Conservation (phyloP, 2,797 vertebrate species). For the Esox lucius region DNA sequence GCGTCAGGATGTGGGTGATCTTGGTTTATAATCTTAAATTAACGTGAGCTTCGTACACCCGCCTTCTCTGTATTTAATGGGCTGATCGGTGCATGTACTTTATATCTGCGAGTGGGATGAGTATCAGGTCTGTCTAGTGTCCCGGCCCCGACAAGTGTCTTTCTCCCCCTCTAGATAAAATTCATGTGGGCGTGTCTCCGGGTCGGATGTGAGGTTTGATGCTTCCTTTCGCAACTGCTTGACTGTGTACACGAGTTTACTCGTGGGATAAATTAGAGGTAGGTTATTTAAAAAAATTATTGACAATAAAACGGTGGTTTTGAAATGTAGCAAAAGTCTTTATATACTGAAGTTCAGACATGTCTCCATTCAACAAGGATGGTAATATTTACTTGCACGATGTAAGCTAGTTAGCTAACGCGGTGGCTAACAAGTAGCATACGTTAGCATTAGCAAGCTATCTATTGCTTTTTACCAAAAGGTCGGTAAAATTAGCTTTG, state of each 20-base stretch:
- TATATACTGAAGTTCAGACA: background rate
- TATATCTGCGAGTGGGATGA: no score
- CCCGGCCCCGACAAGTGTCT: no score
- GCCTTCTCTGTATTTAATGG: no score
- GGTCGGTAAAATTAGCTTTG: background rate
- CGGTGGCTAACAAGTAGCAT: background rate
- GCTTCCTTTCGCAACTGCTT: no score
- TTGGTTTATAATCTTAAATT: no score
- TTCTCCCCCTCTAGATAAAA: no score
- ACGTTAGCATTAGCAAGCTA: background rate
- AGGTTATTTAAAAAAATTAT: background rate
- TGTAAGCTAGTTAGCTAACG: background rate
- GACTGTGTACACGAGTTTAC: background rate
- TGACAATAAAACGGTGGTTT: background rate
- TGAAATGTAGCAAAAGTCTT: background rate
- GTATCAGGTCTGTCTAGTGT: no score
- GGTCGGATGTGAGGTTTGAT: no score
- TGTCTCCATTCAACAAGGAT: background rate
- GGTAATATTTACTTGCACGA: background rate
- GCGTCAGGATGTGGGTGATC: no score
- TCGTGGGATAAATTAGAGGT: background rate
- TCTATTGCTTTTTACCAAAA: background rate
- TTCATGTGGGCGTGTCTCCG: no score
- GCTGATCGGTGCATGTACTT: no score
- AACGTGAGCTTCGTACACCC: no score